phyloP scores from a whole-genome alignment of 1,140 invertebrate species.

The Eriocheir sinensis region DNA sequence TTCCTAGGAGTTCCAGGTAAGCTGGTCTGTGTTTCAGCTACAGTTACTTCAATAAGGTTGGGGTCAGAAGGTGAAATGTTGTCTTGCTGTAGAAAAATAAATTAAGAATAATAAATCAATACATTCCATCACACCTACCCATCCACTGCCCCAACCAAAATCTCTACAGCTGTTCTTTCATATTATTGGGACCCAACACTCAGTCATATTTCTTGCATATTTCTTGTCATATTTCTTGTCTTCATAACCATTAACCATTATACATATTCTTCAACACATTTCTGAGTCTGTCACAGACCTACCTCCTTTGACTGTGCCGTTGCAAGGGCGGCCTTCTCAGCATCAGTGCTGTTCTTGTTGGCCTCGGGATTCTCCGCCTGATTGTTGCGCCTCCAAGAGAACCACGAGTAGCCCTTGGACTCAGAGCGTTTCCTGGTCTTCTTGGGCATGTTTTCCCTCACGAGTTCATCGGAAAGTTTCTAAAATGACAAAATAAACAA shows the following conservation, averaged over 20 bases:
- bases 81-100: constrained; percentile 16
- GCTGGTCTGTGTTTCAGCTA: constrained; percentile 77
- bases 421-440: constrained; percentile 82
- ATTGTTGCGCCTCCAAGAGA: constrained; percentile 81
- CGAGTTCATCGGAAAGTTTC: constrained; percentile 81
- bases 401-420: constrained; percentile 80
- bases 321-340: background rate
- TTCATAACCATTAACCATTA: no score
- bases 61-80: background rate
- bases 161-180: no score
- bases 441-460: constrained; percentile 83
- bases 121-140: no score
- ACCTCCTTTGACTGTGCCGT: background rate
- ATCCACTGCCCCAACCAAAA: no score
- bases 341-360: constrained; percentile 14
- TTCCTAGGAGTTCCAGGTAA: constrained; percentile 77
- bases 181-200: no score
- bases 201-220: no score
- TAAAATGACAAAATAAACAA: constrained; percentile 79
- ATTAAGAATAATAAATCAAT: no score
- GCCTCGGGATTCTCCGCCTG: constrained; percentile 49
- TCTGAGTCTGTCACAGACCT: no score
- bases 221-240: no score
- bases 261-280: no score
- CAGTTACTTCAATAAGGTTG: constrained; percentile 76